Evolutionary conservation across 2,888 invertebrate species (phyloP).

Genomic region (Athripsodes cinereus): DNA sequence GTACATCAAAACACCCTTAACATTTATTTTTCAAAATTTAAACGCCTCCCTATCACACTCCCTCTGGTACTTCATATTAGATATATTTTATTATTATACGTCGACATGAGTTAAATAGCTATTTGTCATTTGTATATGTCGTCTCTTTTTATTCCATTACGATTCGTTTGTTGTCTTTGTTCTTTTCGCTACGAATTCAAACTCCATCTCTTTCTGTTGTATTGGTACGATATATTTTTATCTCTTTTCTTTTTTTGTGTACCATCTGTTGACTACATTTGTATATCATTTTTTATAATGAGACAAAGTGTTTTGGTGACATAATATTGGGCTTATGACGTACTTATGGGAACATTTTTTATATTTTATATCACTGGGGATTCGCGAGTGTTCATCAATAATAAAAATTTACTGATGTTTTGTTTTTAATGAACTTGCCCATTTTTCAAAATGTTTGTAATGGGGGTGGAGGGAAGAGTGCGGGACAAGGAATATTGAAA

Average conservation of each 20-base stretch:
- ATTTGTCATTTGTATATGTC: conserved; percentile 28
- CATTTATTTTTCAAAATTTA: too few species aligned
- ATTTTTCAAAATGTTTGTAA: too few species aligned
- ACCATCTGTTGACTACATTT: conserved; percentile 26
- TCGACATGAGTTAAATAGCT: conserved; percentile 28
- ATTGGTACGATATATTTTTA: background rate
- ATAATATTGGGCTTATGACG: background rate
- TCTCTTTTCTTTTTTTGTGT: conserved; percentile 26
- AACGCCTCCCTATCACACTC: background rate
- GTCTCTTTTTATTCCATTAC: conserved; percentile 10
- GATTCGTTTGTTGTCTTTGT: conserved; percentile 3
- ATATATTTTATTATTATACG: conserved; percentile 8
- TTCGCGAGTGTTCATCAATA: background rate
- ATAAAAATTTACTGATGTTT: background rate
- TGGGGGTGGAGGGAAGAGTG: too few species aligned
- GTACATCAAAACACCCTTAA: too few species aligned
- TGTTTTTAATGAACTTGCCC: too few species aligned
- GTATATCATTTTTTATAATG: conserved; percentile 14
- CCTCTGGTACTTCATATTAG: background rate
- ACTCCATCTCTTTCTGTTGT: background rate
- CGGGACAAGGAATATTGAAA: too few species aligned
- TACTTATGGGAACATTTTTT: background rate
- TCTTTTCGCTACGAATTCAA: too few species aligned
- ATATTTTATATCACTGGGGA: background rate
- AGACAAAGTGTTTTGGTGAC: conserved; percentile 16